These are phyloP conservation scores for Pogonocichla stellata DNA, from an alignment of 2,113 vertebrate species.

Conservation along the genomic window DNA sequence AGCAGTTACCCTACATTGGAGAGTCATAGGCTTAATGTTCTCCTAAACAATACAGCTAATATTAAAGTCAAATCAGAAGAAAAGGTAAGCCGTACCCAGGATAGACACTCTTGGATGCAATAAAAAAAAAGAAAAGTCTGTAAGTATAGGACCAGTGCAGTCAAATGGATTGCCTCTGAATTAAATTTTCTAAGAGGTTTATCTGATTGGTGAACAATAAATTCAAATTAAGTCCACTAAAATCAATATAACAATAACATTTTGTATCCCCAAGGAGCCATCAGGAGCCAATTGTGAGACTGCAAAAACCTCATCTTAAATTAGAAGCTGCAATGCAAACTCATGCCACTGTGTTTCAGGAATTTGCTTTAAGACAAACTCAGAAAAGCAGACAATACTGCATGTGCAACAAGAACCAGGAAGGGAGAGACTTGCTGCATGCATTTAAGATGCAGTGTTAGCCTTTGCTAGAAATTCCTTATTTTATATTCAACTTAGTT, in stretches of 20 bases:
- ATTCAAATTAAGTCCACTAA: slow-evolving; percentile 43
- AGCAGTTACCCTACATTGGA: neutral
- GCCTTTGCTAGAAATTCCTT: neutral
- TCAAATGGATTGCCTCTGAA: slow-evolving; percentile 5
- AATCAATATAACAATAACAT: slow-evolving; percentile 47
- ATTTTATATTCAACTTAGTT: neutral
- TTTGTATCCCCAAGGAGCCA: neutral
- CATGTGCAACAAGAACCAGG: neutral
- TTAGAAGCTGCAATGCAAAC: neutral
- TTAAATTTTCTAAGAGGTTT: slow-evolving; percentile 37
- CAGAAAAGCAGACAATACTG: neutral
- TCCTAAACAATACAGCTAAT: neutral
- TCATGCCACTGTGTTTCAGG: neutral
- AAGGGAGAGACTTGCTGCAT: neutral
- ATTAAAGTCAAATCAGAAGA: neutral
- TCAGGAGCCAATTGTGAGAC: neutral
- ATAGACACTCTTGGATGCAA: neutral
- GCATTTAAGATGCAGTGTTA: neutral
- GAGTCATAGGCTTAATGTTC: neutral
- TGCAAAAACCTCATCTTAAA: slow-evolving; percentile 3
- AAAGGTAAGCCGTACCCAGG: neutral
- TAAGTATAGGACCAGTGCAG: neutral
- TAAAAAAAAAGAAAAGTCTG: neutral
- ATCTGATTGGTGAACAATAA: slow-evolving; percentile 45
- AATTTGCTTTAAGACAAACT: neutral